Evolutionary conservation across 2,888 invertebrate genomes (phyloP).

Genomic region (Yponomeuta malinellus): DNA sequence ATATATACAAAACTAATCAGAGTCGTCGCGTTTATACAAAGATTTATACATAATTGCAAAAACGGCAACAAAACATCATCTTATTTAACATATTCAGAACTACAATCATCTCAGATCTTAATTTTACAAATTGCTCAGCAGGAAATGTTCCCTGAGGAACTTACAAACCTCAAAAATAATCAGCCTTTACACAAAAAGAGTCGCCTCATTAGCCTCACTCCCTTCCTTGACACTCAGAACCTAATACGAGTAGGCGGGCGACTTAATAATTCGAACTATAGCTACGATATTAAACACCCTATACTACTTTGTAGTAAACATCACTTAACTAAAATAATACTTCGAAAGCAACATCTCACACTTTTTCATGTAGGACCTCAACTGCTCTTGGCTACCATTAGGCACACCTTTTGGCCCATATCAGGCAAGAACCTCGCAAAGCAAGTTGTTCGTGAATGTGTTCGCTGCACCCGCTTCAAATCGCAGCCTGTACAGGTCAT

Average conservation of each 20-base stretch:
- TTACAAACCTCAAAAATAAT: not conserved
- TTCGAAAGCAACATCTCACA: not conserved
- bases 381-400: conserved; percentile 1
- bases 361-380: conserved; percentile 10
- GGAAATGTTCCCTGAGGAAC: conserved; percentile 11
- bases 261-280: too few species aligned
- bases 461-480: conserved; percentile 1
- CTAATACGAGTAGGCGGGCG: too few species aligned
- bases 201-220: not conserved
- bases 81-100: not conserved
- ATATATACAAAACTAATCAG: not conserved
- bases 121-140: not conserved
- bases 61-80: not conserved
- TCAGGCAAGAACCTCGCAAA: not conserved
- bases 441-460: not conserved
- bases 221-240: conserved; percentile 3
- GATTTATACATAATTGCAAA: conserved; percentile 5
- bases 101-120: not conserved
- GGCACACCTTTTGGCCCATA: conserved; percentile 3
- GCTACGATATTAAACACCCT: too few species aligned
- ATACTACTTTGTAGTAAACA: too few species aligned
- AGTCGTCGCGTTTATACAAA: too few species aligned
- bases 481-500: not conserved
- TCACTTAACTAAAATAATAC: conserved; percentile 6
- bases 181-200: not conserved